Evolutionary conservation across 2,888 invertebrate species (phyloP), one percentile per base, ranked within the genome.

Genomic region (Pammene fasciana): DNA sequence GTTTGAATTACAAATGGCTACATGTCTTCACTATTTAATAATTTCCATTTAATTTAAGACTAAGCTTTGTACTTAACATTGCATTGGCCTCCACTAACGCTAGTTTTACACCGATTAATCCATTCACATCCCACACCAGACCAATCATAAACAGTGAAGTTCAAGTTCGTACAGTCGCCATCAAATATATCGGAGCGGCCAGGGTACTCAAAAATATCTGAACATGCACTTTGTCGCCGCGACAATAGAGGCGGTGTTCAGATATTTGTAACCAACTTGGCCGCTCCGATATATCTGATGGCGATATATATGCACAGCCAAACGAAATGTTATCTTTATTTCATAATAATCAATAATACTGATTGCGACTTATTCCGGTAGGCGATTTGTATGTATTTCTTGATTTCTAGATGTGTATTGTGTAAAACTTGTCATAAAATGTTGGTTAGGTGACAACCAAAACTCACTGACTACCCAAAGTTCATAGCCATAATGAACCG

Each of bases 31-130:
- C 79, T 75, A 76, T 77, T 68, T 76, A 75, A 72, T 74, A 73
- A 78, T 78, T 76, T 76, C 75, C 79, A 75, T 72, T 78, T 57
- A 52, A 54, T 65, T 74, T 75, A 78, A 76, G 76, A 80, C 88
- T 89, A 88, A 82, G 72, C 76, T 89, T 91, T 91, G 91, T 91
- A 91, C 90, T 90, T 87, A 83, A 84, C 81, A 82, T 86, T 87
- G 84, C 84, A 82, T 84, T 86, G 86, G 86, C 86, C 84, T 85
- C 80, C 73, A 75, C 72, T 77, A 67, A 65, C 52, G 13, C 55
- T 65, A 57, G 59, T 62, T 48, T 36, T 54, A 52, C n/a, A 52
- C 10, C 14, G 34, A 59, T 34, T 36, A 59, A 14, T 14, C n/a
- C 45, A 50, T 50, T 45, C 50, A 48, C 6, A 57, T 43, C 45